Base-by-base conservation (phyloP, 2,113 vertebrate genomes). In the Beaufortia kweichowensis region DNA sequence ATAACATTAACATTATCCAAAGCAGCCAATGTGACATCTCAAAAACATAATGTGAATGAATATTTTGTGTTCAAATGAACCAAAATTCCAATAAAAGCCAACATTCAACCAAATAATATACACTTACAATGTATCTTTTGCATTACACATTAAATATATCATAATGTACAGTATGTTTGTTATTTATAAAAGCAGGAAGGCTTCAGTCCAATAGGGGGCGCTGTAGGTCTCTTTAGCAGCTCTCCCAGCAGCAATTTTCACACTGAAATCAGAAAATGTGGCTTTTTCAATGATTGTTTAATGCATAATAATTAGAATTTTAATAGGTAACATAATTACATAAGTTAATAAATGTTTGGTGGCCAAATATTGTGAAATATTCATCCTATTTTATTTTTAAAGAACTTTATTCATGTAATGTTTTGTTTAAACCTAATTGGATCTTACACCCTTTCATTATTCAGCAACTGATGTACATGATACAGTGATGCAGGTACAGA, bases 171-270 rank as follows among this genome's bases (percentile, higher is more conserved):
- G 7, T 21, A 53, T 53, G n/a, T 53, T 53, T 53, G 48, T 53
- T 21, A 7, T 53, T 53, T 53, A 8, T 21, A 21, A n/a, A 56
- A 74, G 39, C n/a, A 5, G 28, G 61, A 29, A 55, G 6, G 19
- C 56, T 23, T 75, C 1, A 10, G 4, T 48, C 78, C 84, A 82
- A 72, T 55, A 85, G 84, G 66, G 70, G 84, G 80, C 75, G 79
- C 41, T 48, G 59, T 66, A 67, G 66, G 60, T 57, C 80, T 80
- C 26, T 57, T 55, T 75, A 43, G 6, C 2, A n/a, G 14, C 7
- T 26, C 1, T 71, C 5, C 6, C 53, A 23, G 7, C 17, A 29
- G 12, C 15, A 55, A 1, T 41, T 41, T 57, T 41, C 19, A n/a
- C n/a, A n/a, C 11, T 55, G 55, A 69, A 28, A 31, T 69, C 29